Evolutionary conservation across 2,888 invertebrate species (phyloP).

Genomic region (Drosophila putrida): DNA sequence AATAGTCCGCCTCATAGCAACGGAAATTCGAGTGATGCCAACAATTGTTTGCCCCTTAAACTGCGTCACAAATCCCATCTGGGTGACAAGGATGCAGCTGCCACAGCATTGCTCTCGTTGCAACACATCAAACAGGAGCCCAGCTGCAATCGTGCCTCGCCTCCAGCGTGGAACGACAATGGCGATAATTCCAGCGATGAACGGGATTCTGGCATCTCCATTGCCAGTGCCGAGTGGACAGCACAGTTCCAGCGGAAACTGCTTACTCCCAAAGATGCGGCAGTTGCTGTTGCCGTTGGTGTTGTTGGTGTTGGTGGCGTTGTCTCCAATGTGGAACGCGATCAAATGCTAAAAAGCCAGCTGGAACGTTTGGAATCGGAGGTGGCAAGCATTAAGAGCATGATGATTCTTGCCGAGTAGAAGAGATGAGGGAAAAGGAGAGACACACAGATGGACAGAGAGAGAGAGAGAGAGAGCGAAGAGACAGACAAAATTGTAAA

Average conservation of each 20-base stretch:
- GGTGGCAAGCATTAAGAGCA: constrained; percentile 94
- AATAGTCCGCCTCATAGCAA: constrained; percentile 9
- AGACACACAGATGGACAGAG: constrained; percentile 1
- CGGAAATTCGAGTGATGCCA: constrained; percentile 86
- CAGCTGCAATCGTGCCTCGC: constrained; percentile 88
- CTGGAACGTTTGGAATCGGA: constrained; percentile 95
- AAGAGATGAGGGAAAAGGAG: background rate
- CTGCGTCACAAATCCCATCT: constrained; percentile 96
- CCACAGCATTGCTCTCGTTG: constrained; percentile 91
- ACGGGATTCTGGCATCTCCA: constrained; percentile 94
- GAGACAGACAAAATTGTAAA: constrained; percentile 59
- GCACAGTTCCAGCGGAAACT: constrained; percentile 82
- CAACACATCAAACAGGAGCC: constrained; percentile 96
- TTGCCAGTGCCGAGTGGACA: constrained; percentile 86
- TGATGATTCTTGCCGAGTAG: constrained; percentile 88
- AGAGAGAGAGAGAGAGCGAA: constrained; percentile 40
- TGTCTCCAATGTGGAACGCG: constrained; percentile 85
- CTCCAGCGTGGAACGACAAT: constrained; percentile 91
- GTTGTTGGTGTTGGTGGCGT: constrained; percentile 31
- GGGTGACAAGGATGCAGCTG: constrained; percentile 95
- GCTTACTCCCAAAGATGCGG: constrained; percentile 59
- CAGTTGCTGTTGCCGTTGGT: background rate
- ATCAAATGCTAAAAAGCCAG: constrained; percentile 93
- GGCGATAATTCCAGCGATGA: constrained; percentile 96
- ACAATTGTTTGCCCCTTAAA: constrained; percentile 94